Conservation (phyloP, 2,888 invertebrate species). For the Catocala sponsa region DNA sequence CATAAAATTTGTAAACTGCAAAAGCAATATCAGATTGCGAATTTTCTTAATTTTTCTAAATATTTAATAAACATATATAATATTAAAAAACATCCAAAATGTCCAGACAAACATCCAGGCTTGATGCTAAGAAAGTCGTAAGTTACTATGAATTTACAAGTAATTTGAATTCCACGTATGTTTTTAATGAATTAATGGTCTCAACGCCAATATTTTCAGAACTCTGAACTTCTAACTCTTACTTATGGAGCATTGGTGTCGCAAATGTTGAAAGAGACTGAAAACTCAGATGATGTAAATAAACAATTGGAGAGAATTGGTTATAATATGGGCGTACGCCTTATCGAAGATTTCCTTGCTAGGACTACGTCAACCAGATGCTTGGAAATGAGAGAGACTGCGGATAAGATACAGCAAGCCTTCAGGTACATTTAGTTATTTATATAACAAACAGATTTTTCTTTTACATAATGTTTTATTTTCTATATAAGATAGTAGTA, state of each 20-base stretch:
- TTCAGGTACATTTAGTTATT: constrained; percentile 77
- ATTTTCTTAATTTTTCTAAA: too few species aligned
- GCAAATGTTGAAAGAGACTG: constrained; percentile 98
- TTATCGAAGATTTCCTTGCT: constrained; percentile 99
- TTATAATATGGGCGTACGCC: constrained; percentile 98
- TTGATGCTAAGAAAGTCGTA: constrained; percentile 94
- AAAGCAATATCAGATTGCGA: too few species aligned
- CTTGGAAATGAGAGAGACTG: constrained; percentile 98
- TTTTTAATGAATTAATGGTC: neutral
- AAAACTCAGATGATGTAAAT: constrained; percentile 99
- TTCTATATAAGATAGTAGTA: too few species aligned
- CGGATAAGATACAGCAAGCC: constrained; percentile 96
- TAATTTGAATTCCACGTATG: neutral
- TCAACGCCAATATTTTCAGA: constrained; percentile 87
- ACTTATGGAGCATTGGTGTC: constrained; percentile 99
- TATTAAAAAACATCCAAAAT: constrained; percentile 68
- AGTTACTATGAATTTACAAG: constrained; percentile 58
- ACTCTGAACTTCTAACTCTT: constrained; percentile 98
- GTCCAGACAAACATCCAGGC: constrained; percentile 91
- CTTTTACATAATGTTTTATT: too few species aligned
- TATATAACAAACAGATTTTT: too few species aligned
- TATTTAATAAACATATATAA: neutral
- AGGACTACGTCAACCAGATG: constrained; percentile 96
- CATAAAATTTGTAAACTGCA: too few species aligned
- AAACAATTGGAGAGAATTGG: constrained; percentile 98